Evolutionary conservation across 1,140 invertebrate species (phyloP).

Genomic region (Drosophila repleta): DNA sequence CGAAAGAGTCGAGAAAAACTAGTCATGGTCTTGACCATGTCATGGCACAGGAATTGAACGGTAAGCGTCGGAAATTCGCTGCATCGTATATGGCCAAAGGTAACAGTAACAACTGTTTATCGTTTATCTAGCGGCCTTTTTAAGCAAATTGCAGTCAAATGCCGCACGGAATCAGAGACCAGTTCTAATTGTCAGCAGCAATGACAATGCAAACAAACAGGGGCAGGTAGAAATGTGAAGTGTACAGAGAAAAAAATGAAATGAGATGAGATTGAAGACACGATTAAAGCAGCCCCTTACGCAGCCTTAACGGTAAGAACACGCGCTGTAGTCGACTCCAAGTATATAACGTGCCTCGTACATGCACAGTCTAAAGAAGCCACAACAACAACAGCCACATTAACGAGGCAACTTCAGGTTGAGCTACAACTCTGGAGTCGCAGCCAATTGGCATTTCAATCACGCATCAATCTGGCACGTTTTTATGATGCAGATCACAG

Average conservation of each 20-base stretch:
- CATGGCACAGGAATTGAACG: conserved; percentile 31
- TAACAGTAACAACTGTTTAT: conserved; percentile 58
- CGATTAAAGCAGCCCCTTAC: conserved; percentile 29
- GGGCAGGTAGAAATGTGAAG: neutral
- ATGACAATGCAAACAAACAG: conserved; percentile 78
- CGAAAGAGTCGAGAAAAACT: conserved; percentile 30
- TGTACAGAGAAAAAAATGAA: too few species aligned
- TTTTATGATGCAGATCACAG: conserved; percentile 82
- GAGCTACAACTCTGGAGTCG: conserved; percentile 23
- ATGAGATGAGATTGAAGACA: conserved; percentile 35
- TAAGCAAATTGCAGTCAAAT: conserved; percentile 58
- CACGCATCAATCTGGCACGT: conserved; percentile 83
- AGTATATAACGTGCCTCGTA: conserved; percentile 16
- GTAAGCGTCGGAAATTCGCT: conserved; percentile 57
- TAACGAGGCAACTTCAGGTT: conserved; percentile 29
- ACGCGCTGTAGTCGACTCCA: conserved; percentile 48
- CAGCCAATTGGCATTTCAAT: conserved; percentile 81
- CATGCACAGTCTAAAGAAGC: conserved; percentile 5
- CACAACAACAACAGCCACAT: conserved; percentile 36
- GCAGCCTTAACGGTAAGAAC: conserved; percentile 64
- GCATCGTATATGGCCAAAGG: conserved; percentile 53
- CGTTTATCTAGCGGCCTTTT: conserved; percentile 55
- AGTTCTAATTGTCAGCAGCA: conserved; percentile 63
- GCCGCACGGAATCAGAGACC: conserved; percentile 27
- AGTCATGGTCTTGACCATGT: conserved; percentile 56